Evolutionary conservation across 2,113 vertebrate species (phyloP).

Genomic region (Heterocephalus glaber): DNA sequence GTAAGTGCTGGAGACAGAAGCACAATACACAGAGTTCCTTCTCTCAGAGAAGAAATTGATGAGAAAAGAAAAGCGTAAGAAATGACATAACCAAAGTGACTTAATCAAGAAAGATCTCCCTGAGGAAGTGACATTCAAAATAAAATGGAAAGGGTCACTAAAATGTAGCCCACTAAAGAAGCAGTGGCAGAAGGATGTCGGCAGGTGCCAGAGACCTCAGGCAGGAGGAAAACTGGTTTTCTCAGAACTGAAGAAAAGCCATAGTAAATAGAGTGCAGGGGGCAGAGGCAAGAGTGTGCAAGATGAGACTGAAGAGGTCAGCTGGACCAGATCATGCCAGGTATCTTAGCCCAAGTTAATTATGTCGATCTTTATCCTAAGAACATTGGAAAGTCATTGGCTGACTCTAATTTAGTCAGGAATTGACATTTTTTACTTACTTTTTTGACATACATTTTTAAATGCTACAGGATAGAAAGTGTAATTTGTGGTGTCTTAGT

Average conservation of each 20-base stretch:
- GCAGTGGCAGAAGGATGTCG: neutral
- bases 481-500: neutral
- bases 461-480: neutral
- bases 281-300: neutral
- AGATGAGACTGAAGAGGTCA: neutral
- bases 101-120: neutral
- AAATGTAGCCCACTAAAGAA: neutral
- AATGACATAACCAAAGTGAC: neutral
- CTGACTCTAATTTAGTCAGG: neutral
- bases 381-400: neutral
- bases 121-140: neutral
- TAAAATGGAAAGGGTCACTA: neutral
- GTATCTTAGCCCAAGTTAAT: neutral
- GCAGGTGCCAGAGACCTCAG: neutral
- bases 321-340: neutral
- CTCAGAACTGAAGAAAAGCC: neutral
- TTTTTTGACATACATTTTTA: neutral
- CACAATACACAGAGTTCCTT: neutral
- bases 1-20: neutral
- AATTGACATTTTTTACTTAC: neutral
- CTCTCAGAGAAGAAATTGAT: neutral
- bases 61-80: neutral
- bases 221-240: neutral
- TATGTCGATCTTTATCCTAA: neutral
- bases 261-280: neutral